These are phyloP conservation scores for Semaprochilodus insignis DNA, from an alignment of 2,797 vertebrate species.

Conservation along the genomic window DNA sequence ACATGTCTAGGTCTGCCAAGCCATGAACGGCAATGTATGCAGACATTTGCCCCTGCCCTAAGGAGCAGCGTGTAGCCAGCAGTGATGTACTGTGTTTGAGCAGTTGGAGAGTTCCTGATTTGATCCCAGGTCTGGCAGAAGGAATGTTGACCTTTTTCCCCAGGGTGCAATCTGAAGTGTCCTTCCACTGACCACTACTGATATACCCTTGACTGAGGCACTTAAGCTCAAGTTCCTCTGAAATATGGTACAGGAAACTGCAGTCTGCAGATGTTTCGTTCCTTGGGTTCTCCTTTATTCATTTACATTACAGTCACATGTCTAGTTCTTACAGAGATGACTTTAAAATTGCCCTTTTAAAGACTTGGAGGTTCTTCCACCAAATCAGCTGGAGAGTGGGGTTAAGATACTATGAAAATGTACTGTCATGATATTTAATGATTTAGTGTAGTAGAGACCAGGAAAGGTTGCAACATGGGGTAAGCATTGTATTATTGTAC, in stretches of 20 bases:
- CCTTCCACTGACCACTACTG: conserved; percentile 12
- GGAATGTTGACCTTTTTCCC: conserved; percentile 13
- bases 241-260: not conserved
- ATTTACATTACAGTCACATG: not conserved
- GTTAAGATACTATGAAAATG: not conserved
- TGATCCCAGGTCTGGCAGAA: conserved; percentile 25
- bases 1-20: not conserved
- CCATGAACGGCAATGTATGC: conserved; percentile 15
- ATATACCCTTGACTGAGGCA: not conserved
- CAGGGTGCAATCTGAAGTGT: not conserved
- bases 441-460: not conserved
- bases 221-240: not conserved
- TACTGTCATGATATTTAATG: too few species aligned
- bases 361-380: not conserved
- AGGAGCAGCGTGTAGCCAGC: not conserved
- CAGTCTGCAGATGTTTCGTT: not conserved
- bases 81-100: not conserved
- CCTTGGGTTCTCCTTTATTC: not conserved
- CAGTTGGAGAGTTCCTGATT: conserved; percentile 12
- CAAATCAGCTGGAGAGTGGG: not conserved
- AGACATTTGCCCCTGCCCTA: conserved; percentile 20
- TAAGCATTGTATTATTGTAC: not conserved
- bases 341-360: not conserved
- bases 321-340: not conserved
- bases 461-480: not conserved